These are phyloP conservation scores for Acholoe squamosa DNA, from an alignment of 2,888 invertebrate genomes.

Conservation along the genomic window DNA sequence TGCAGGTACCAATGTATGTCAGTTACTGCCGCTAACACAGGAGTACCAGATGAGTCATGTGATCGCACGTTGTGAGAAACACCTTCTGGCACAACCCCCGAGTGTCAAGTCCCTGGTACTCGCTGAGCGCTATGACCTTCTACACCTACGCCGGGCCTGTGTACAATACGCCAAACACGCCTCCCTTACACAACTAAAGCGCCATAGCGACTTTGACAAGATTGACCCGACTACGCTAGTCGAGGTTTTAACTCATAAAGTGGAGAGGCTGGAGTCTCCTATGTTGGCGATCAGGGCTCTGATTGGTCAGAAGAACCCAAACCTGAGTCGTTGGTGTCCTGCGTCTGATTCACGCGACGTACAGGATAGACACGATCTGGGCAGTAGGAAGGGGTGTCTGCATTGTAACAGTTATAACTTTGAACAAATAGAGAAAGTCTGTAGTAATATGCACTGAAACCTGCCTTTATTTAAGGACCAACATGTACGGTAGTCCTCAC, in stretches of 20 bases:
- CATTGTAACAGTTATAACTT: conserved; percentile 54
- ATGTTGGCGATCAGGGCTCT: conserved; percentile 17
- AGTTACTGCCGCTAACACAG: conserved; percentile 30
- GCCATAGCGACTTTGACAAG: conserved; percentile 15
- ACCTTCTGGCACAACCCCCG: conserved; percentile 8
- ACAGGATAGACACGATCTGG: conserved; percentile 13
- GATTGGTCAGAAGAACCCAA: conserved; percentile 10
- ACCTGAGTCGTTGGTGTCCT: conserved; percentile 28
- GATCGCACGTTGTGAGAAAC: conserved; percentile 8
- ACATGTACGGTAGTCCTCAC: too few relatives aligned
- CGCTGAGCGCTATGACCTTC: conserved; percentile 34
- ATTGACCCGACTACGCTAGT: neutral
- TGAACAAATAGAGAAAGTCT: conserved; percentile 32
- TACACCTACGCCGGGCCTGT: neutral
- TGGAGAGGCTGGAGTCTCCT: conserved; percentile 25
- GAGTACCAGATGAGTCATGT: conserved; percentile 30
- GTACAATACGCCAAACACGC: conserved; percentile 37
- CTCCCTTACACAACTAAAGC: conserved; percentile 17
- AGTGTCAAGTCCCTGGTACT: conserved; percentile 32
- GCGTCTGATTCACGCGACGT: conserved; percentile 8
- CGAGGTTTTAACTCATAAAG: conserved; percentile 42
- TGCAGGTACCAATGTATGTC: conserved; percentile 31
- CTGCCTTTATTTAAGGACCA: too few relatives aligned
- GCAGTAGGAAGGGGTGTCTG: conserved; percentile 15
- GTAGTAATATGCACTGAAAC: conserved; percentile 5